Percentiles rank a stretch among this genome's conserved stretches.
These are phyloP conservation scores for Podargus strigoides DNA, from an alignment of 2,797 vertebrate genomes.

Conservation along the genomic window DNA sequence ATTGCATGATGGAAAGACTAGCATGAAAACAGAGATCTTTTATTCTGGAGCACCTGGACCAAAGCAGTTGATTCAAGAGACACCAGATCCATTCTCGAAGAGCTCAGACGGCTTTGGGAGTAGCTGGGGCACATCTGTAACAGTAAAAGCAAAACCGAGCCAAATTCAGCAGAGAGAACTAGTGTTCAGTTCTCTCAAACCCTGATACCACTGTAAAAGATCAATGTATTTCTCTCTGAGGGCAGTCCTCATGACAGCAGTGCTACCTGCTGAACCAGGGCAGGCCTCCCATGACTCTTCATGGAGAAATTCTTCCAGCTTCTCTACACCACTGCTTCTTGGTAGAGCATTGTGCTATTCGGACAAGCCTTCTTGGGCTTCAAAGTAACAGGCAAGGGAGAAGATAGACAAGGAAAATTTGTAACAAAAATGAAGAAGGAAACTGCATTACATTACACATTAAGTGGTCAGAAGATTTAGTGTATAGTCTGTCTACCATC, in stretches of 20 bases:
- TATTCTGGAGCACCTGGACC: neutral
- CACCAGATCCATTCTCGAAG: neutral
- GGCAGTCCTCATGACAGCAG: neutral
- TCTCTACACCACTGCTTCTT: neutral
- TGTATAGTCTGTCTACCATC: neutral
- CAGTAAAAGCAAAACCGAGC: neutral
- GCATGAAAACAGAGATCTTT: neutral
- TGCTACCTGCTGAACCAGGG: neutral
- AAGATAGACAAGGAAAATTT: neutral
- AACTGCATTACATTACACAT: neutral
- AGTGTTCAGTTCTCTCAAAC: neutral
- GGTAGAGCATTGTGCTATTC: rapidly evolving
- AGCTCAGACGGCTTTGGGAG: neutral
- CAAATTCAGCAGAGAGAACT: neutral
- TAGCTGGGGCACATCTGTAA: neutral
- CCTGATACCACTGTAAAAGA: neutral
- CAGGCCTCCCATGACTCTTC: neutral
- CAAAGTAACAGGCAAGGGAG: neutral
- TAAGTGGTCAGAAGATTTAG: neutral
- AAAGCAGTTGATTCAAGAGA: neutral
- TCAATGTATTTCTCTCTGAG: neutral
- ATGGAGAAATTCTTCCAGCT: neutral
- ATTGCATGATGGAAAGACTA: neutral
- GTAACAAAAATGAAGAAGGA: neutral
- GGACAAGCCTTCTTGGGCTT: neutral